Evolutionary conservation across 2,797 vertebrate genomes (phyloP).

Genomic region (Mallotus villosus): DNA sequence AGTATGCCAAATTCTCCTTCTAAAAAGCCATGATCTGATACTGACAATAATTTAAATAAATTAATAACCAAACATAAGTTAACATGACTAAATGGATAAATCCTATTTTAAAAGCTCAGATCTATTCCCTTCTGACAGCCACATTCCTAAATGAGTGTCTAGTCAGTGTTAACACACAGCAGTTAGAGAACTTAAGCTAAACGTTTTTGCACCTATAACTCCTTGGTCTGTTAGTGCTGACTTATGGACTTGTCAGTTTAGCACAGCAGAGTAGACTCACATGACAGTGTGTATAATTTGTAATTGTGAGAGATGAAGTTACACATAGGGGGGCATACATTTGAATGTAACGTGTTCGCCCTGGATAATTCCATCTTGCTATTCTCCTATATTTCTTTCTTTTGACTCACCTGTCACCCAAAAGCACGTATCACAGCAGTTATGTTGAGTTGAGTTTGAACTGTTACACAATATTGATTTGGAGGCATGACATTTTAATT

Average conservation of each 20-base stretch:
- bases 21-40: not conserved
- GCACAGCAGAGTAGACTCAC: conserved; percentile 42
- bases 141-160: conserved; percentile 51
- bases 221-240: conserved; percentile 67
- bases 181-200: conserved; percentile 52
- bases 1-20: too few relatives aligned
- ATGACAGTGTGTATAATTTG: conserved; percentile 74
- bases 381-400: conserved; percentile 67
- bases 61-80: conserved; percentile 16
- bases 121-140: conserved; percentile 52
- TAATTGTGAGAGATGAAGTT: conserved; percentile 72
- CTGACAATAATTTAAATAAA: conserved; percentile 4
- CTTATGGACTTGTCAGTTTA: conserved; percentile 69
- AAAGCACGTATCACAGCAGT: conserved; percentile 74
- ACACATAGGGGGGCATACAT: conserved; percentile 70
- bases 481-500: conserved; percentile 79
- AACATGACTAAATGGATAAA: conserved; percentile 51
- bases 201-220: conserved; percentile 33
- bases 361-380: conserved; percentile 71
- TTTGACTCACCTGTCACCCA: conserved; percentile 76
- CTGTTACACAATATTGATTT: conserved; percentile 79
- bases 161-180: conserved; percentile 54
- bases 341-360: conserved; percentile 73
- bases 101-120: conserved; percentile 45
- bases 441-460: conserved; percentile 70